Conservation (phyloP, 1,140 invertebrate species). For the Patella vulgata region DNA sequence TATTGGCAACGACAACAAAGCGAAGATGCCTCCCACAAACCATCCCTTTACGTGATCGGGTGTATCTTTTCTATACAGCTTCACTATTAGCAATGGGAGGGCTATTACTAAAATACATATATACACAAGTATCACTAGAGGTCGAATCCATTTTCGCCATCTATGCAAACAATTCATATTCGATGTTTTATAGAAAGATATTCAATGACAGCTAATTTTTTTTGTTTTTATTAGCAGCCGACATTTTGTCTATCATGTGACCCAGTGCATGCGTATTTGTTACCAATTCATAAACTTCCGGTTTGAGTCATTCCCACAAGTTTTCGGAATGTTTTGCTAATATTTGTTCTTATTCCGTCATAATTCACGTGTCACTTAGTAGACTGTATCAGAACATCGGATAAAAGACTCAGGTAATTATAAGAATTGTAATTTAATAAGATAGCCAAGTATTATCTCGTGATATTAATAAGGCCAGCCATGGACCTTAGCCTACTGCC, state of each 20-base stretch:
- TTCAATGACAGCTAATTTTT: neutral
- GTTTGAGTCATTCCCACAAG: neutral
- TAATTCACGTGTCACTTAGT: no score
- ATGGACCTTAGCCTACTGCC: no score
- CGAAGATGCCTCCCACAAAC: conserved; percentile 89
- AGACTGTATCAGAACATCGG: no score
- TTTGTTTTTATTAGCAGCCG: conserved; percentile 15
- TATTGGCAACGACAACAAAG: conserved; percentile 88
- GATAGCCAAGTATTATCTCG: no score
- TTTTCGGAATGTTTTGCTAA: no score
- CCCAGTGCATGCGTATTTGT: neutral
- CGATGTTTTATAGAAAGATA: neutral
- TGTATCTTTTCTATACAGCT: conserved; percentile 66
- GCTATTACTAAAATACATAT: conserved; percentile 82
- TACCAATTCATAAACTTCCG: neutral
- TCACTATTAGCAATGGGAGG: conserved; percentile 81
- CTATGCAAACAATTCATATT: conserved; percentile 47
- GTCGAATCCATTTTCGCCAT: conserved; percentile 90
- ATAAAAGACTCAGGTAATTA: no score
- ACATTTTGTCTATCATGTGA: conserved; percentile 34
- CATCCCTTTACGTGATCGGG: conserved; percentile 71
- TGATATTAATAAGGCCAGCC: no score
- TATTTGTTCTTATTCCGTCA: no score
- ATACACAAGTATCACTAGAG: conserved; percentile 83
- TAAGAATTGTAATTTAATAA: no score